phyloP scores from a whole-genome alignment of 2,797 vertebrate genomes.

The Paramormyrops hopkinsi region DNA sequence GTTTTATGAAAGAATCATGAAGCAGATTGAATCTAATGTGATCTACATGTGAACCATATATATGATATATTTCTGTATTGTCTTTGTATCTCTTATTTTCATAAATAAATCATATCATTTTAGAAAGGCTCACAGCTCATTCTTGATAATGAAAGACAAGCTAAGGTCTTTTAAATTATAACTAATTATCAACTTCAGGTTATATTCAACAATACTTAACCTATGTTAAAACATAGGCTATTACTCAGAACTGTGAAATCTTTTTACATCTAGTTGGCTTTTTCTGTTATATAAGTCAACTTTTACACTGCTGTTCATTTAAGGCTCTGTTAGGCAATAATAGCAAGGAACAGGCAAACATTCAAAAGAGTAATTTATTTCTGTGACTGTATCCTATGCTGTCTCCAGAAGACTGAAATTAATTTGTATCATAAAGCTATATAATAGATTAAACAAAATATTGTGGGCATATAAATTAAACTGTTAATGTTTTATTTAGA shows the following conservation, averaged over 20 bases:
- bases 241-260: background rate
- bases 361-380: background rate
- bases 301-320: background rate
- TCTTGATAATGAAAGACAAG: background rate
- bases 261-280: background rate
- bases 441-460: background rate
- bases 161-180: background rate
- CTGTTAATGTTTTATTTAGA: background rate
- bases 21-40: background rate
- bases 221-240: background rate
- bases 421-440: background rate
- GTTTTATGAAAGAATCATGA: background rate
- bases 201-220: background rate
- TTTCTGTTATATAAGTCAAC: background rate
- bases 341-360: background rate
- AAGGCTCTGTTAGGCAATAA: background rate
- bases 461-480: background rate
- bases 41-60: conserved; percentile 29
- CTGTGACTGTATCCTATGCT: background rate
- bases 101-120: conserved; percentile 53
- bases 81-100: conserved; percentile 65
- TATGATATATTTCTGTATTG: conserved; percentile 47
- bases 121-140: background rate
- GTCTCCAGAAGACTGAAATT: background rate
- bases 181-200: background rate